Conservation (phyloP, 2,888 invertebrate genomes). For the Tenodera sinensis region DNA sequence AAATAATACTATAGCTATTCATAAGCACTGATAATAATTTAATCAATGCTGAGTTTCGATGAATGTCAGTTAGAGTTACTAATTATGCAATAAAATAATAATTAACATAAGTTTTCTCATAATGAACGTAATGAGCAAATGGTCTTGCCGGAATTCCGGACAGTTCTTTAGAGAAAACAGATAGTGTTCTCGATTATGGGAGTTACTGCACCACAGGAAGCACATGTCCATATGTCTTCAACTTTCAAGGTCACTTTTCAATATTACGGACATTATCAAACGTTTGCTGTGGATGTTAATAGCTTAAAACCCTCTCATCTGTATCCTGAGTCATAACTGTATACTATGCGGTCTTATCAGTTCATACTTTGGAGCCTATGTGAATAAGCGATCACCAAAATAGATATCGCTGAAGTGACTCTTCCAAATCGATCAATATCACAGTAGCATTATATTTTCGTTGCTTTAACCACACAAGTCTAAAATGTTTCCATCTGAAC, state of each 20-base stretch:
- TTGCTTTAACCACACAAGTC: neutral
- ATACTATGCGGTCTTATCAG: neutral
- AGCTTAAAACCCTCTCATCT: neutral
- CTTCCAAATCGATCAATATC: neutral
- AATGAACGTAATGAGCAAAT: conserved; percentile 8
- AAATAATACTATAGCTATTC: neutral
- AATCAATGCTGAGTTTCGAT: neutral
- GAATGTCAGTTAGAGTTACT: neutral
- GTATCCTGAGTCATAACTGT: neutral
- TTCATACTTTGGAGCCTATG: neutral
- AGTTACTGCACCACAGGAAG: neutral
- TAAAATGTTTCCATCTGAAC: neutral
- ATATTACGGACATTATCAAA: neutral
- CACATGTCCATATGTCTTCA: neutral
- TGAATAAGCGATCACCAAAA: neutral
- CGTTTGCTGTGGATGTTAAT: neutral
- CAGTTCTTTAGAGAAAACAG: neutral
- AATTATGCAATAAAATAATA: neutral
- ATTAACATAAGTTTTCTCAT: neutral
- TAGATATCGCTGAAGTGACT: neutral
- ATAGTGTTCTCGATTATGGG: neutral
- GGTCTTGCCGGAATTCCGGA: neutral
- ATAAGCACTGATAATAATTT: conserved; percentile 1
- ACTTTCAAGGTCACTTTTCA: neutral
- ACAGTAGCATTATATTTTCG: neutral